Evolutionary conservation across 30 jellyfish, hydroid and myxozoan genomes (phyloP), one percentile per base, ranked within the genome.

Genomic region (Hydractinia symbiolongicarpus): DNA sequence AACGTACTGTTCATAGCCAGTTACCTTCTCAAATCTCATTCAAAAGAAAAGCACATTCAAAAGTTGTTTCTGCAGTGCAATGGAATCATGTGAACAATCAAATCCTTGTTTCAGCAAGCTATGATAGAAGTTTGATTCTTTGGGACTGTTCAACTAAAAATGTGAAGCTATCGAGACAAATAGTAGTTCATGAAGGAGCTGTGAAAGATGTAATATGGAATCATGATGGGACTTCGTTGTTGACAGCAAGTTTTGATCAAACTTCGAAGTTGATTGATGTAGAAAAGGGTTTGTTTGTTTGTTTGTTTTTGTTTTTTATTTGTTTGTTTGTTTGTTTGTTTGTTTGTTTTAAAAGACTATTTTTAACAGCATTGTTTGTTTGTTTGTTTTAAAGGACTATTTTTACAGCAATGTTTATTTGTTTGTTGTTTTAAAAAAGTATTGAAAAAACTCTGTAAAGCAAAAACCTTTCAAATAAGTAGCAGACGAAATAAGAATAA

Each of bases 121-220:
- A 83, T 79, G 96, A 89, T 66, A 58, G 86, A 53, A 72, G 52
- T 1, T 52, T 89, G 6, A 76, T 78, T 67, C 60, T 89, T 17
- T 89, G 84, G 88, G 86, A 73, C 5, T 61, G 57, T 19, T 19
- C 78, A 8, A 67, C 57, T 30, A 73, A 60, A 8, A 49, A 30
- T 11, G 21, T 72, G 8, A 7, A n/a, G 11, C 16, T 72, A 53
- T 56, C 54, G 55, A 60, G 67, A 69, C 16, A 61, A 15, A 40
- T 84, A n/a, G 55, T 49, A 14, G 62, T 55, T 11, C 98, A 91
- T 66, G 53, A 61, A 53, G 93, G 86, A 62, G 98, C 91, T 1
- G 90, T 91, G 8, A 91, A 86, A 71, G 96, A 91, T 79, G 96
- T 82, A 57, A 79, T 76, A 72, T 91, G 98, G 98, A 86, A 77